A percentile compares a stretch with the other conserved stretches of the same genome.
Conservation (phyloP, 2,888 invertebrate species). For the Campopleginae sp. region DNA sequence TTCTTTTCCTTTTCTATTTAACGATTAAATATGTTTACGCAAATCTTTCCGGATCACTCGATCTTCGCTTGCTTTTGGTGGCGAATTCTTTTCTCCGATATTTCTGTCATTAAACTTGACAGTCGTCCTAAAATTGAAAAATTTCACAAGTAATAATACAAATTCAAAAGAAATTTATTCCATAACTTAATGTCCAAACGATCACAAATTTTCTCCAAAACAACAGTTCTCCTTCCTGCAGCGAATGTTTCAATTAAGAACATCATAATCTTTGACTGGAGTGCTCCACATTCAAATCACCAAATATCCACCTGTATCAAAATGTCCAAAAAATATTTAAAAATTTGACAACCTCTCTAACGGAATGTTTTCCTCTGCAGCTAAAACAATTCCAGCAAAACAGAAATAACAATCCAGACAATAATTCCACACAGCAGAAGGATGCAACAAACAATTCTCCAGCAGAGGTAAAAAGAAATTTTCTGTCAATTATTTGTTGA, state of each 20-base stretch:
- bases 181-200: neutral
- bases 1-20: constrained; percentile 32
- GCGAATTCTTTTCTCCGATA: neutral
- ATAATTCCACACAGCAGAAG: constrained; percentile 38
- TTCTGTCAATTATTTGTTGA: too few species aligned
- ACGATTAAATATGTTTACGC: constrained; percentile 15
- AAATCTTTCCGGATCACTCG: neutral
- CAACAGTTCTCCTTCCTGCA: neutral
- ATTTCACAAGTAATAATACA: neutral
- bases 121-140: neutral
- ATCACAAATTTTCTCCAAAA: neutral
- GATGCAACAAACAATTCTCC: constrained; percentile 15
- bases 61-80: neutral
- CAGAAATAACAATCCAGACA: constrained; percentile 71
- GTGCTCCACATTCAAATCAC: neutral
- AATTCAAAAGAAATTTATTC: neutral
- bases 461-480: constrained; percentile 52
- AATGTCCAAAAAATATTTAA: neutral
- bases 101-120: neutral
- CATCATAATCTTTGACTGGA: neutral
- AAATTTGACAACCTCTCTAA: neutral
- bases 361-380: constrained; percentile 79
- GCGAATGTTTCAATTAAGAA: neutral
- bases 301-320: neutral
- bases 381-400: constrained; percentile 85